These are phyloP conservation scores for Calyptommatus sinebrachiatus DNA, from an alignment of 2,113 vertebrate genomes.

Conservation along the genomic window DNA sequence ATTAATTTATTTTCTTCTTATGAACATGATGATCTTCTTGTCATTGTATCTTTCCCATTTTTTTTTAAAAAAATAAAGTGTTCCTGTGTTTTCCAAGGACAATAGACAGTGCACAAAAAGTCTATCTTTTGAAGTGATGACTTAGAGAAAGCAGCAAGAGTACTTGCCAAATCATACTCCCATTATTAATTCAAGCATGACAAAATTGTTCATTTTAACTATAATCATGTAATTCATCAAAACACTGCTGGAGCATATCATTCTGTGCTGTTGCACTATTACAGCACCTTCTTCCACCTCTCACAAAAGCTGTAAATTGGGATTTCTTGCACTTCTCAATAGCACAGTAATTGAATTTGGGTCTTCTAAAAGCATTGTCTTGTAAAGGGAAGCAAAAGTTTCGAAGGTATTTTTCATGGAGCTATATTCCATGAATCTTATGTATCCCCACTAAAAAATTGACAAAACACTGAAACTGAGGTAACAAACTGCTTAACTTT, in stretches of 20 bases:
- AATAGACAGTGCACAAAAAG: constrained; percentile 53
- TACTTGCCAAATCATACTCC: constrained; percentile 76
- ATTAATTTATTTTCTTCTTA: constrained; percentile 49
- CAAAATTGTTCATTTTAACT: constrained; percentile 92
- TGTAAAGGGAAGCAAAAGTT: constrained; percentile 58
- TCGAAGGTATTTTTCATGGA: constrained; percentile 54
- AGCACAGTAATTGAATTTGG: constrained; percentile 66
- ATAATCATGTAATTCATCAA: constrained; percentile 96
- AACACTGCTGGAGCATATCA: constrained; percentile 83
- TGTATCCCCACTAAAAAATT: constrained; percentile 44
- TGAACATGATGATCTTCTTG: constrained; percentile 54
- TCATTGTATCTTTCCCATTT: constrained; percentile 3
- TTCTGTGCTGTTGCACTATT: constrained; percentile 79
- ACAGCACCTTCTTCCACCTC: constrained; percentile 75
- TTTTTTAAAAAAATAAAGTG: constrained; percentile 45
- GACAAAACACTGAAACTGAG: constrained; percentile 26
- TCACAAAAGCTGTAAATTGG: constrained; percentile 67
- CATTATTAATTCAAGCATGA: constrained; percentile 82
- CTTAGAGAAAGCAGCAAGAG: constrained; percentile 73
- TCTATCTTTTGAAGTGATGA: constrained; percentile 80
- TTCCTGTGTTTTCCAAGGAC: constrained; percentile 57
- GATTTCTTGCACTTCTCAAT: constrained; percentile 66
- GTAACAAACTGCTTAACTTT: constrained; percentile 21
- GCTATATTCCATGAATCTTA: constrained; percentile 41
- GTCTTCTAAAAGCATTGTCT: constrained; percentile 53